phyloP scores from a whole-genome alignment of 2,888 invertebrate genomes.

The Zygothrica quintamaculata region DNA sequence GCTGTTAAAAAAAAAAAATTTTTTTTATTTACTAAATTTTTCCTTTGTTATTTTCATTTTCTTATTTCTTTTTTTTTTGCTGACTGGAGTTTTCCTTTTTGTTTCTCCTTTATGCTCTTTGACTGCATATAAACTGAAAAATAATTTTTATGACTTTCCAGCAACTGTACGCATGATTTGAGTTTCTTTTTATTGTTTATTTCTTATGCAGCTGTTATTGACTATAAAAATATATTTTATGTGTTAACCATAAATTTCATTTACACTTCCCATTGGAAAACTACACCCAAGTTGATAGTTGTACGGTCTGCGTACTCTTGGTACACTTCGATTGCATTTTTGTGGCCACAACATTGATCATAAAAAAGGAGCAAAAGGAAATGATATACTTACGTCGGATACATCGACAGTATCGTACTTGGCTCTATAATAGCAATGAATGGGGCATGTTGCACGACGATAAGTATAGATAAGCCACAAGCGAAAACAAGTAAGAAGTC shows the following conservation, averaged over 20 bases:
- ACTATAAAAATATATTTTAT: constrained; percentile 42
- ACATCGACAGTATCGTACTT: constrained; percentile 16
- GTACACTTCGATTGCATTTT: constrained; percentile 50
- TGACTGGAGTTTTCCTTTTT: constrained; percentile 14
- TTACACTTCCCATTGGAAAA: constrained; percentile 22
- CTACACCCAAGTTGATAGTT: constrained; percentile 63
- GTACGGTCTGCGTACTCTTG: constrained; percentile 9
- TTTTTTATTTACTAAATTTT: constrained; percentile 14
- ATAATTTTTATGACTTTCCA: constrained; percentile 58
- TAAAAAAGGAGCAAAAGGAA: constrained; percentile 56
- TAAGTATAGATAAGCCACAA: constrained; percentile 21
- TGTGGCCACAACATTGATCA: constrained; percentile 65
- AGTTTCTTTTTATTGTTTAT: constrained; percentile 51
- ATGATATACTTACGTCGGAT: constrained; percentile 7
- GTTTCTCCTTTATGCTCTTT: constrained; percentile 6
- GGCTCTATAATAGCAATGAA: neutral
- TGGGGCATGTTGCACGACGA: constrained; percentile 18
- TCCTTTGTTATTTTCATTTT: too few species aligned
- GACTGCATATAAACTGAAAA: constrained; percentile 38
- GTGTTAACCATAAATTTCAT: constrained; percentile 36
- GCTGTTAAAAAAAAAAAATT: neutral
- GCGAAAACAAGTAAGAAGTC: neutral
- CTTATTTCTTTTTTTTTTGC: constrained; percentile 5
- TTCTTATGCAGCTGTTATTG: constrained; percentile 23
- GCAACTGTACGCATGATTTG: constrained; percentile 57